Conservation (phyloP, 2,113 vertebrate species). For the Podilymbus podiceps region DNA sequence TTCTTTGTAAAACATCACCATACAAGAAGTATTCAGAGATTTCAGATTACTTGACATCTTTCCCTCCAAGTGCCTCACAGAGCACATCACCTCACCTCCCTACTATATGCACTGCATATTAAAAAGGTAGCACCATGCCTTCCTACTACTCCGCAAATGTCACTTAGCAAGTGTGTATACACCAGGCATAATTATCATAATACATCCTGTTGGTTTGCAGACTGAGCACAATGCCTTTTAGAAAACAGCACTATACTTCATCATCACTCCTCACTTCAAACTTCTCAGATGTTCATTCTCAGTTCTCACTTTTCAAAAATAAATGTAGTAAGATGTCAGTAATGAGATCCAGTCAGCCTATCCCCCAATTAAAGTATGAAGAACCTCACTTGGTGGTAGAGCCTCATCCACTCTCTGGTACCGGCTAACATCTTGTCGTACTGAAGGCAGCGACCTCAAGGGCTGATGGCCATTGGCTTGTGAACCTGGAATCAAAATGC, state of each 20-base stretch:
- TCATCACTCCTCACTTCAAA: neutral
- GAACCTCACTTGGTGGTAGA: constrained; percentile 93
- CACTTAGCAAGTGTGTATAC: neutral
- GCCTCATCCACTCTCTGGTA: constrained; percentile 99
- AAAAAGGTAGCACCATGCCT: neutral
- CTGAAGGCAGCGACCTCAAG: constrained; percentile 87
- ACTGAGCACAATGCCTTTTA: neutral
- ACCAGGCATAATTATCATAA: neutral
- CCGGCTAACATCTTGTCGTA: constrained; percentile 92
- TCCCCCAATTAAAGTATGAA: neutral
- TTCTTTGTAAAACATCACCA: neutral
- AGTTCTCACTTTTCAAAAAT: neutral
- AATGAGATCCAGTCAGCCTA: neutral
- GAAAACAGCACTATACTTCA: neutral
- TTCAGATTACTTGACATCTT: neutral
- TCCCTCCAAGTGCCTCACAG: neutral
- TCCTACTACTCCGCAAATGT: neutral
- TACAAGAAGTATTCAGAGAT: neutral
- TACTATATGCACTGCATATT: neutral
- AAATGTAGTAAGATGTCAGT: neutral
- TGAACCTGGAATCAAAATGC: constrained; percentile 72
- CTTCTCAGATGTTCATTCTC: neutral
- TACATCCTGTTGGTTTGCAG: neutral
- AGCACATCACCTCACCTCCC: neutral
- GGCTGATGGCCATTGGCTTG: constrained; percentile 88